Evolutionary conservation across 2,797 vertebrate genomes (phyloP), one percentile per base, ranked within the genome.

Genomic region (Diplodus sargus): DNA sequence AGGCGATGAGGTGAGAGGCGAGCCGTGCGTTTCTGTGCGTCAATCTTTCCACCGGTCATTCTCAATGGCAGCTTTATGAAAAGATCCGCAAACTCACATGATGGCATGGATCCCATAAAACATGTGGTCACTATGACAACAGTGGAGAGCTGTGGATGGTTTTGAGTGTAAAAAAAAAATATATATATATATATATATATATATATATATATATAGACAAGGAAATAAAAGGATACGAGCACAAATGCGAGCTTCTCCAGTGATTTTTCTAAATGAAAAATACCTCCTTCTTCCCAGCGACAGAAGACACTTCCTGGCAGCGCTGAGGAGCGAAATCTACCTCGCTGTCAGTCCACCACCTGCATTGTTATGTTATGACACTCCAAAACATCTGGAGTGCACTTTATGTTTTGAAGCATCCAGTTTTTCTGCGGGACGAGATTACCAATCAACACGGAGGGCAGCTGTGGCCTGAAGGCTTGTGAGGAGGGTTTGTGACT

Each of bases 321-420:
- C 51, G 64, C 51, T 4, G 47, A 72, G 65, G 59, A 85, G 64
- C 4, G 1, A 78, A 74, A 69, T 83, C 66, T 76, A 71, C 65
- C 83, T 72, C 28, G 34, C 74, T 87, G 89, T 89, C 89, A 87
- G 74, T 90, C 79, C 64, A 66, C 87, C 93, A 92, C 90, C 91
- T 91, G 89, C 78, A 91, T 89, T 86, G 86, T 91, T 85, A 54
- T 82, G 79, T 82, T 87, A 83, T 87, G 87, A 89, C 86, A 87
- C 91, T 89, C 82, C 62, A 88, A 34, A 90, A 89, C 93, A 92
- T 91, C 90, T 91, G 88, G 92, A 91, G 90, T 79, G 76, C 78
- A 82, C 80, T 89, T 92, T 82, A 82, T 91, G 79, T 81, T 87
- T 79, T 85, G 79, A 84, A 79, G 87, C 73, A 82, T 85, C 75